These are phyloP conservation scores for Chamaetylas fuelleborni DNA, from an alignment of 2,113 vertebrate species.

Conservation along the genomic window DNA sequence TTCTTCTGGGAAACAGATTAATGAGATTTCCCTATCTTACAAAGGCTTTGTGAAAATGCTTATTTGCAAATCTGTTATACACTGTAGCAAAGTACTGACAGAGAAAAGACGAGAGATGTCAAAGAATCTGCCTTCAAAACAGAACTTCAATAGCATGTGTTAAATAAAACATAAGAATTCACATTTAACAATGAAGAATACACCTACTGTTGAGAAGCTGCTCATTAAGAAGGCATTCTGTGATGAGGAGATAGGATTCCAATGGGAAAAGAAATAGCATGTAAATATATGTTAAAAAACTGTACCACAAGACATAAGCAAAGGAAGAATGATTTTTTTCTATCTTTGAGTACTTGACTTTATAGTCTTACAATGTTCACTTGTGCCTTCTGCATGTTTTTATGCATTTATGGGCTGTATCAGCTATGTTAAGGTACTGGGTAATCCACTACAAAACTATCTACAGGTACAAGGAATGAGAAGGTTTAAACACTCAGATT, in stretches of 20 bases:
- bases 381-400: not conserved
- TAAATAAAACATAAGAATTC: constrained; percentile 48
- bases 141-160: not conserved
- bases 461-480: not conserved
- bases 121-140: constrained; percentile 8
- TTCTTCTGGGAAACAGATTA: not conserved
- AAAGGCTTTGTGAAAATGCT: not conserved
- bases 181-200: not conserved
- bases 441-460: not conserved
- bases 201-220: not conserved
- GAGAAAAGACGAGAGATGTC: not conserved
- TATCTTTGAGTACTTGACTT: not conserved
- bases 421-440: not conserved
- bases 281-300: not conserved
- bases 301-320: not conserved
- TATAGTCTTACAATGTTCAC: not conserved
- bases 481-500: not conserved
- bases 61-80: not conserved
- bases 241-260: not conserved
- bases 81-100: not conserved
- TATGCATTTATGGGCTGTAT: not conserved
- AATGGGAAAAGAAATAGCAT: not conserved
- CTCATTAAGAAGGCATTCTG: constrained; percentile 13
- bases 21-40: not conserved
- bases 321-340: not conserved